Evolutionary conservation across 2,888 invertebrate genomes (phyloP), one percentile per base, ranked within the genome.

Genomic region (Hypena proboscidalis): DNA sequence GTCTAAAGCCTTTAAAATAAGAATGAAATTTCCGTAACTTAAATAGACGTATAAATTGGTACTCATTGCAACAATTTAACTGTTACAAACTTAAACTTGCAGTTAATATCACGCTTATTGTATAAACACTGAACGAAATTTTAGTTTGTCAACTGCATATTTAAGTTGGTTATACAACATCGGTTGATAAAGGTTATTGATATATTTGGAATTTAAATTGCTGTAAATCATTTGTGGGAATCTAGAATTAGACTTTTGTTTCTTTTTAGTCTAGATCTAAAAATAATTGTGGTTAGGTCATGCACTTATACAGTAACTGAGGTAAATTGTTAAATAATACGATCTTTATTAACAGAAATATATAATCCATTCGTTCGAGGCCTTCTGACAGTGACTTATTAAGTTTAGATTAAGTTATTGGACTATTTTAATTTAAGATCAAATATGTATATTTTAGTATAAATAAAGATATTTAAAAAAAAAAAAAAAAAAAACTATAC

Each of bases 11-110:
- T n/a, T n/a, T n/a, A n/a, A n/a, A 4, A 49, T 69, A 76, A 52
- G 48, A 40, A 49, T 41, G 10, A 66, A 25, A 62, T 56, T 72
- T 13, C 25, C 45, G 43, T 41, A 4, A 8, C 20, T 14, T 8
- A 0, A 21, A n/a, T 4, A 8, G 10, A 10, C 17, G 33, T 34
- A 42, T 46, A 63, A 51, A 14, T 52, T 67, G 55, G 72, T 63
- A 57, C 62, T 54, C 67, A 63, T 73, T 61, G 69, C 73, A 74
- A 79, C 74, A 78, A 75, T 79, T 79, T 79, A 71, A 74, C 65
- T 68, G 57, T 64, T 65, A 70, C 63, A 59, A 57, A 33, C 43
- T 51, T 63, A 51, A 34, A 21, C 45, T 32, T 70, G 63, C 64
- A 29, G 41, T 36, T 31, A 10, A 49, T 48, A 25, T 33, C n/a